Evolutionary conservation across 2,888 invertebrate genomes (phyloP), one percentile per base, ranked within the genome.

Genomic region (Byasa hedistus): DNA sequence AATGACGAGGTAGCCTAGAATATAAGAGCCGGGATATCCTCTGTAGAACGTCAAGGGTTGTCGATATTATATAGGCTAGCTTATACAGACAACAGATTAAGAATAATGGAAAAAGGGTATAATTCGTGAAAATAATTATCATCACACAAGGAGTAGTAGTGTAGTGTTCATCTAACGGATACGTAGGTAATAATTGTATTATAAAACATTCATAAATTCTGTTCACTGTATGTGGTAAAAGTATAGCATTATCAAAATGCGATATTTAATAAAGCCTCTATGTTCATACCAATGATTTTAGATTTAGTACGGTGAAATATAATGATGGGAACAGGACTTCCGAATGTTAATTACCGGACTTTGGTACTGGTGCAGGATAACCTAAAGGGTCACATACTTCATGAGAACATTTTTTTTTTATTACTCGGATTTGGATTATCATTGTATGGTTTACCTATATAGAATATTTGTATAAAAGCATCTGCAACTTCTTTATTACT

Each of bases 271-370:
- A 48, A 8, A 19, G 48, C n/a, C 19, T n/a, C 19, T 19, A 48
- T 5, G n/a, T n/a, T 48, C 19, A 48, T n/a, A 5, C 1, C 4
- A n/a, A n/a, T 48, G 5, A n/a, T 48, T 48, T n/a, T 4, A 19
- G 19, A n/a, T 48, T 48, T 1, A n/a, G n/a, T 48, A 48, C 5
- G n/a, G 19, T n/a, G 0, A 48, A 52, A 32, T 61, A 21, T 22
- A 54, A 54, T 15, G 52, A 61, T 27, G 32, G 51, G 22, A 61
- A 52, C 61, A 61, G 61, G 61, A 61, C 36, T 36, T 55, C 61
- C 61, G 61, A 7, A 19, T 36, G 61, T 55, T 52, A 21, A 55
- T 55, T 36, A 24, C 61, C 61, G 61, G 61, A 61, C 7, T 54
- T 61, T 27, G 61, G 3, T 21, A 52, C 52, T 52, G 21, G 27